These are phyloP conservation scores for Orthonyx spaldingii DNA, from an alignment of 2,113 vertebrate species.

Conservation along the genomic window DNA sequence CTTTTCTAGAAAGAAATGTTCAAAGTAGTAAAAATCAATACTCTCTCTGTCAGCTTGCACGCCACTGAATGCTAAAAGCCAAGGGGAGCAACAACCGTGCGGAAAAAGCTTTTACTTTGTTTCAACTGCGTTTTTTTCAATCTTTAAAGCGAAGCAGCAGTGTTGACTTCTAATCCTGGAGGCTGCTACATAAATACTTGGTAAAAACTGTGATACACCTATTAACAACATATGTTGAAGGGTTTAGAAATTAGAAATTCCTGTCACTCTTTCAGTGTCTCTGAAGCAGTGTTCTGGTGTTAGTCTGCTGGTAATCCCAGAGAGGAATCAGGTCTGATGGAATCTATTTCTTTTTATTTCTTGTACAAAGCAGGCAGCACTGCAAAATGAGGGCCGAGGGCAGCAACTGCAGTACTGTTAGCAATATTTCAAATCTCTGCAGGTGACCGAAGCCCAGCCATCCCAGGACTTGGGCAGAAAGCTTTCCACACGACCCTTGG, in stretches of 20 bases:
- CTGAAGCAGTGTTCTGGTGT: neutral
- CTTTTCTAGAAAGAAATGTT: neutral
- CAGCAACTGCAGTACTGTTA: neutral
- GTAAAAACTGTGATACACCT: neutral
- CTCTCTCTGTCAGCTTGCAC: neutral
- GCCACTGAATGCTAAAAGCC: neutral
- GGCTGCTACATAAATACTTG: neutral
- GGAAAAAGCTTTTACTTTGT: neutral
- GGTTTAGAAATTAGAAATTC: neutral
- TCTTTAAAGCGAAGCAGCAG: neutral
- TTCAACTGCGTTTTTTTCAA: neutral
- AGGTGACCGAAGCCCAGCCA: neutral
- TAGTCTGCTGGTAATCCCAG: neutral
- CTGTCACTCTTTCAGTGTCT: neutral
- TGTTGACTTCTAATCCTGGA: neutral
- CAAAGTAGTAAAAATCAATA: conserved; percentile 12
- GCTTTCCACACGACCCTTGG: neutral
- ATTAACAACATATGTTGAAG: neutral
- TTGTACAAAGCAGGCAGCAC: neutral
- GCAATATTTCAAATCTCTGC: neutral
- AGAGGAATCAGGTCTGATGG: neutral
- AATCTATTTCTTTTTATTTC: neutral
- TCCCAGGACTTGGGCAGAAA: neutral
- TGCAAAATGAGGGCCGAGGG: neutral
- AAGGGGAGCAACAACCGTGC: neutral